These are phyloP conservation scores for Capitulum mitella DNA, from an alignment of 2,888 invertebrate genomes.

Conservation along the genomic window DNA sequence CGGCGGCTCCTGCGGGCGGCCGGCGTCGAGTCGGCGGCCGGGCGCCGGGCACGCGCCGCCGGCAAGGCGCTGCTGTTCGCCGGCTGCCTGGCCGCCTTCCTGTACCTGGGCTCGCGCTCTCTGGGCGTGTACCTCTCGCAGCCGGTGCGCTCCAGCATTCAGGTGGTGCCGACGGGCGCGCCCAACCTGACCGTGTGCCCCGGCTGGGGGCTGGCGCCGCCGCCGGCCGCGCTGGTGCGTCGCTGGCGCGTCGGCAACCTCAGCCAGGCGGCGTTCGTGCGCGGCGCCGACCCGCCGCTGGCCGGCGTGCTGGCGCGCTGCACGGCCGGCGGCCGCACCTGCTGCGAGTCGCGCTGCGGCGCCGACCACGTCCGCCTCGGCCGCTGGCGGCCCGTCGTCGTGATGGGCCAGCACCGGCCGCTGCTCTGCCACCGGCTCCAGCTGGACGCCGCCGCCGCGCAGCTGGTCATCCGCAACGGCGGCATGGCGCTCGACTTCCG, in stretches of 20 bases:
- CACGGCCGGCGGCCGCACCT: not conserved
- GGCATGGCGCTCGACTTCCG: not conserved
- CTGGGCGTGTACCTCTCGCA: not conserved
- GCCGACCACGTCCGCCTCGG: not conserved
- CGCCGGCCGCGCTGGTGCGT: not conserved
- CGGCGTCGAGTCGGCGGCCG: not conserved
- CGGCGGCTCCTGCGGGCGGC: no score
- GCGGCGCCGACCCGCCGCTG: not conserved
- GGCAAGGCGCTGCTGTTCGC: not conserved
- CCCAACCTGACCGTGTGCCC: not conserved
- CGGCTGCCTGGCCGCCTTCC: not conserved
- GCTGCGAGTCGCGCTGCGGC: not conserved
- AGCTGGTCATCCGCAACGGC: not conserved
- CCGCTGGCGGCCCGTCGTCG: not conserved
- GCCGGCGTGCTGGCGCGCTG: not conserved
- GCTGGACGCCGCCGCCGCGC: not conserved
- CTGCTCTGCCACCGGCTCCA: not conserved
- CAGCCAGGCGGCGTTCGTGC: not conserved
- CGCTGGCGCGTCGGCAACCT: not conserved
- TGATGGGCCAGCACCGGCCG: not conserved
- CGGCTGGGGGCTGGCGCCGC: not conserved
- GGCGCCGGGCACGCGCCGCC: not conserved
- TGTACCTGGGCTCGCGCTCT: not conserved
- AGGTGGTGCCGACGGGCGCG: not conserved
- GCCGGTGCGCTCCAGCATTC: not conserved